Evolutionary conservation across 2,888 invertebrate species (phyloP), one percentile per base, ranked within the genome.

Genomic region (Platycnemis pennipes): DNA sequence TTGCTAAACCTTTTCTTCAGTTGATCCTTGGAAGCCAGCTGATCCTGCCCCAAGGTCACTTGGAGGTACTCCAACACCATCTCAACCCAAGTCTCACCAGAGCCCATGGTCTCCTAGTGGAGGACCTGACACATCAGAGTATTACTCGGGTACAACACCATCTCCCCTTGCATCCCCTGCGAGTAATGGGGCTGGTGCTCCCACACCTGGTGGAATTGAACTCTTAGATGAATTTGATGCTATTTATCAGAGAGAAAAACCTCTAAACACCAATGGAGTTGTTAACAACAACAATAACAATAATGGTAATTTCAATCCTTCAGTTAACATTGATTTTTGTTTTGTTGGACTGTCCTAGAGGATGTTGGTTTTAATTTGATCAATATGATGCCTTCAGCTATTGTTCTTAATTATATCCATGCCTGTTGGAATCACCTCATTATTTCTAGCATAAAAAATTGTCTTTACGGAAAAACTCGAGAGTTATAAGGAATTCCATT

Each of bases 151-250:
- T 37, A 91, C 91, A 22, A 91, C 91, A 26, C 91, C 91, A n/a
- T 91, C 91, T n/a, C 91, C 91, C 69, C 94, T 95, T 69, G 95
- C 95, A 16, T 95, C 95, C 46, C 95, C 95, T n/a, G 95, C 95
- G 69, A 95, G 95, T 91, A 95, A 95, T 19, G 95, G 95, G 44
- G 95, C 95, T 88, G 95, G 95, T 31, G 95, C 95, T 4, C 95
- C 95, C 86, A 94, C 96, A 69, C 95, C 95, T 89, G 95, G 95
- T 46, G 95, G 94, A 44, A 94, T 88, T 46, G 95, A 95, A 11
- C 98, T 98, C 96, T 97, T 99, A 96, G 98, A 99, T 96, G 99
- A 99, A 96, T 99, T 99, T 96, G 99, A 99, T 96, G 97, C 98
- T 95, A 98, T 99, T 95, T 98, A 98, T 95, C 98, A 98, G 97